Base-by-base conservation (phyloP, 2,113 vertebrate species). In the Peromyscus maniculatus region DNA sequence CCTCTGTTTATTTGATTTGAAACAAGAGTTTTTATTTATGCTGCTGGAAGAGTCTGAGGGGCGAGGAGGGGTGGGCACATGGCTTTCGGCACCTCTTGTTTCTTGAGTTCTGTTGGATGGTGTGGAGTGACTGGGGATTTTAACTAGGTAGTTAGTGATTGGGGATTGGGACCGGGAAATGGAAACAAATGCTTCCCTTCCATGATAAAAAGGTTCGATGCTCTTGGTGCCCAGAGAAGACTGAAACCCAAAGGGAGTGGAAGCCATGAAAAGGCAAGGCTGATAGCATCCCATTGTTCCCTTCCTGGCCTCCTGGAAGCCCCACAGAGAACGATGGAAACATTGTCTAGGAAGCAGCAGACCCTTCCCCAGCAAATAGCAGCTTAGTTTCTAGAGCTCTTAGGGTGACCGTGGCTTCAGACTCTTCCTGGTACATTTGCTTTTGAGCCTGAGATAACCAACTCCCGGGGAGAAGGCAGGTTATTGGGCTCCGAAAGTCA, bases 1-100 rank as follows among this genome's bases (percentile, higher is more conserved):
- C 39, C 62, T 89, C n/a, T 91, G 82, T 97, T 94, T 95, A 91
- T 97, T 96, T 96, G 72, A 71, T 97, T 89, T 95, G 95, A 52
- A 94, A 71, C 17, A n/a, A 33, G 72, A 57, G 57, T 93, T 97
- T 97, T 96, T 92, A 91, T 97, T 92, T 75, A 86, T 3, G 22
- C 28, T 91, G 80, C 21, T 89, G 93, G 78, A 43, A 75, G 94
- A 83, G 21, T 82, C 79, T 94, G 93, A 96, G 84, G 31, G 74
- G 62, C 89, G 21, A 26, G 10, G 6, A 64, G 10, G 11, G 74
- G n/a, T 19, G 16, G 87, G 78, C 16, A 39, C 31, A 31, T n/a
- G 91, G 55, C 62, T 92, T 77, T 92, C 43, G 82, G 43, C 19
- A 55, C 36, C 10, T 43, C 66, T 91, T 24, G 17, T 33, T 91